phyloP scores from a whole-genome alignment of 2,888 invertebrate genomes.

The Xestoiulus laeticollis region DNA sequence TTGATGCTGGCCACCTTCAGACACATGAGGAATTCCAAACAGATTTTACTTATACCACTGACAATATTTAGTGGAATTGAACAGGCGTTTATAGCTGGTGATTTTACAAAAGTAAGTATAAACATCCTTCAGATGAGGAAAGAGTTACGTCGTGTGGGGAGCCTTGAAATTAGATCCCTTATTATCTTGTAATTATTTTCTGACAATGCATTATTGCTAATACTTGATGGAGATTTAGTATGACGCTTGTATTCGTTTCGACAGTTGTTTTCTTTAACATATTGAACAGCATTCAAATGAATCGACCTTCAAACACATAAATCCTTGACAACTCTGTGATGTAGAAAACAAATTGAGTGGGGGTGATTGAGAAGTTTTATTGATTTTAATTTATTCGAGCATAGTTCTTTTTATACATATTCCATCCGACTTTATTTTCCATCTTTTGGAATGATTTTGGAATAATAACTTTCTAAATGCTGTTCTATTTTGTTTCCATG shows the following conservation, averaged over 20 bases:
- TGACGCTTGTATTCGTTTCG: not conserved
- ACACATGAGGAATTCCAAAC: conserved; percentile 89
- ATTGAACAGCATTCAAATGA: not conserved
- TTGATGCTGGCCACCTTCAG: conserved; percentile 86
- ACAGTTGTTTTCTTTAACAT: too few relatives aligned
- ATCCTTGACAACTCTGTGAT: too few relatives aligned
- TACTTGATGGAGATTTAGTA: not conserved
- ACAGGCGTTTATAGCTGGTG: conserved; percentile 93
- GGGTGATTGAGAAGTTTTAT: too few relatives aligned
- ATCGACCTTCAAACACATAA: not conserved
- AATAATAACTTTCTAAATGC: too few relatives aligned
- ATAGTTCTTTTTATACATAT: too few relatives aligned
- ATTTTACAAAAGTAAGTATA: conserved; percentile 66
- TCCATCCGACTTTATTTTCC: too few relatives aligned
- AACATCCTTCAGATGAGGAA: not conserved
- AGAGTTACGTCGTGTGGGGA: not conserved
- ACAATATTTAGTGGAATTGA: conserved; percentile 98
- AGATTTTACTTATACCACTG: conserved; percentile 91
- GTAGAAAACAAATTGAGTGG: too few relatives aligned
- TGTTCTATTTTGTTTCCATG: conserved; percentile 63
- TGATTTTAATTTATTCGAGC: too few relatives aligned
- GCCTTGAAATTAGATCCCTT: not conserved
- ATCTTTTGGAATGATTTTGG: too few relatives aligned
- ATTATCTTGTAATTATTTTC: not conserved
- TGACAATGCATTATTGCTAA: not conserved